phyloP scores from a whole-genome alignment of 1,140 invertebrate species.

The Stenopsyche tienmushanensis region DNA sequence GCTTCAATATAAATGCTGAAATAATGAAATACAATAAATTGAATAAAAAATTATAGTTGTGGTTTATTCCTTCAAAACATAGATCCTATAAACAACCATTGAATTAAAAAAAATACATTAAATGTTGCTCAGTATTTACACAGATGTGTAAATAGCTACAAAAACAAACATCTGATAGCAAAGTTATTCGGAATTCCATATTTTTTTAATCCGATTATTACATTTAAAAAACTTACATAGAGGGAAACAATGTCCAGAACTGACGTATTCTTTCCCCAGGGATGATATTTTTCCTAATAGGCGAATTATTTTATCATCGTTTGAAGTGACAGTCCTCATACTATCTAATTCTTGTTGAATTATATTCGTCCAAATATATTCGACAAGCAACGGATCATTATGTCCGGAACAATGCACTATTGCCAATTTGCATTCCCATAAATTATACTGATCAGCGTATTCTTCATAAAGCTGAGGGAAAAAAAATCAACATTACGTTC shows the following conservation, averaged over 20 bases:
- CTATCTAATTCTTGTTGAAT: conserved; percentile 58
- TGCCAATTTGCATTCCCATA: conserved; percentile 83
- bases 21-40: background rate
- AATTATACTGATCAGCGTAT: conserved; percentile 75
- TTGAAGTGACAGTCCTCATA: conserved; percentile 45
- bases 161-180: too few species aligned
- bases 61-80: background rate
- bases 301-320: conserved; percentile 65
- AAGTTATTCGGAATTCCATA: too few species aligned
- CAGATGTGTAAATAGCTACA: too few species aligned
- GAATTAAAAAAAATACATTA: too few species aligned
- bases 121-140: too few species aligned
- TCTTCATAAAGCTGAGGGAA: conserved; percentile 73
- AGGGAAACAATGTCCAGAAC: conserved; percentile 74
- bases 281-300: conserved; percentile 73
- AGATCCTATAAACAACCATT: too few species aligned
- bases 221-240: conserved; percentile 61
- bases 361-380: conserved; percentile 79
- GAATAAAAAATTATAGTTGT: background rate
- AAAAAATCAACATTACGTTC: conserved; percentile 31
- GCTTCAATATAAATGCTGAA: conserved; percentile 70
- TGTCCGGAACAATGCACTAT: conserved; percentile 84
- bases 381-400: conserved; percentile 72
- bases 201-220: too few species aligned
- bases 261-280: conserved; percentile 70